Conservation (phyloP, 2,888 invertebrate genomes). For the Ophioninae sp. region DNA sequence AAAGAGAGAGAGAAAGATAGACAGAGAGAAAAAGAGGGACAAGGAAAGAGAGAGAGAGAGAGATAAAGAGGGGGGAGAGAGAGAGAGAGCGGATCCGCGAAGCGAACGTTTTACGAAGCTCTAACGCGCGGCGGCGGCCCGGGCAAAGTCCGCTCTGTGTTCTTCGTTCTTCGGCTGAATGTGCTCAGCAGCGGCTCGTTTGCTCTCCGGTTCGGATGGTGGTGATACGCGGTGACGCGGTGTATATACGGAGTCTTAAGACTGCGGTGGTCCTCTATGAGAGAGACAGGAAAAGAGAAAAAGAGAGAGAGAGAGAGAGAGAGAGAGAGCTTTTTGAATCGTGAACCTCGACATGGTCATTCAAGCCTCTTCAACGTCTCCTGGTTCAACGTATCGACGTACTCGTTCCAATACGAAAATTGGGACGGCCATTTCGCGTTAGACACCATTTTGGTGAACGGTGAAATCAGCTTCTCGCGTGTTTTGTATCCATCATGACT, state of each 20-base stretch:
- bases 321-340: conserved; percentile 4
- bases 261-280: not conserved
- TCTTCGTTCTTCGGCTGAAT: not conserved
- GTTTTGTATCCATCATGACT: not conserved
- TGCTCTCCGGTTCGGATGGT: conserved; percentile 49
- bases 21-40: conserved; percentile 12
- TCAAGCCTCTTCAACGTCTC: conserved; percentile 34
- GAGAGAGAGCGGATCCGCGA: conserved; percentile 52
- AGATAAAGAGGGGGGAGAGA: conserved; percentile 15
- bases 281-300: not conserved
- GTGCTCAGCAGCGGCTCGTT: conserved; percentile 27
- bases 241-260: not conserved
- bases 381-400: conserved; percentile 1
- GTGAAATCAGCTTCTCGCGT: not conserved
- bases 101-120: conserved; percentile 40
- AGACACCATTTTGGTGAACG: not conserved
- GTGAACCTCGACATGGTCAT: conserved; percentile 32
- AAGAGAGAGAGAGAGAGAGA: conserved; percentile 2
- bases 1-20: conserved; percentile 24
- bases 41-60: conserved; percentile 24
- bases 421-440: not conserved
- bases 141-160: conserved; percentile 53
- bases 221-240: conserved; percentile 43
- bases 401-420: conserved; percentile 8
- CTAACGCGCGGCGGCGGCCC: conserved; percentile 23